phyloP scores from a whole-genome alignment of 2,113 vertebrate species.

The Salvator merianae region DNA sequence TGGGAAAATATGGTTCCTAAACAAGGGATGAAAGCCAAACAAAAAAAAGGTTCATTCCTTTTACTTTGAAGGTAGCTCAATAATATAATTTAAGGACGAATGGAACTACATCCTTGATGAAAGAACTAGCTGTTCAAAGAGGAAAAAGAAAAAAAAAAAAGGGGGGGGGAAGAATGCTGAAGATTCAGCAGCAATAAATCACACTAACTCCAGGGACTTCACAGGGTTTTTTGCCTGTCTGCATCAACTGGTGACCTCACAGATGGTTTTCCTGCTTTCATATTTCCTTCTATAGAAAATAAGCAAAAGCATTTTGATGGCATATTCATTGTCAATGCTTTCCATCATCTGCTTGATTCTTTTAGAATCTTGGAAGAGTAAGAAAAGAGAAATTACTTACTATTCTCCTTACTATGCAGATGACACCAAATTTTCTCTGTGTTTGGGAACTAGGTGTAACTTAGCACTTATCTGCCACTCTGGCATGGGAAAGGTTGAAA shows the following conservation, averaged over 20 bases:
- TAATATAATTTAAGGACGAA: not conserved
- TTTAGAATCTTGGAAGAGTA: no score
- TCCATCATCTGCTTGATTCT: not conserved
- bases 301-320: not conserved
- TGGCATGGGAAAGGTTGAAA: not conserved
- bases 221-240: not conserved
- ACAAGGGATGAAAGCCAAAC: constrained; percentile 24
- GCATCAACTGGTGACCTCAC: not conserved
- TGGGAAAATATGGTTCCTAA: not conserved
- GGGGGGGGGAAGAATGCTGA: not conserved
- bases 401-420: no score
- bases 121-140: not conserved
- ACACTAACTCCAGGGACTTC: not conserved
- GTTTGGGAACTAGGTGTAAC: no score
- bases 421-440: no score
- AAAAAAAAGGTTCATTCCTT: not conserved
- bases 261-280: not conserved
- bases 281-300: not conserved
- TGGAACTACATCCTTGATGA: not conserved
- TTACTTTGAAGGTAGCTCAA: not conserved
- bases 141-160: not conserved
- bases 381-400: no score
- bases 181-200: not conserved
- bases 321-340: not conserved
- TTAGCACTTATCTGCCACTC: not conserved